Conservation (phyloP, 1,140 invertebrate genomes). For the Lysiphlebus fabarum region DNA sequence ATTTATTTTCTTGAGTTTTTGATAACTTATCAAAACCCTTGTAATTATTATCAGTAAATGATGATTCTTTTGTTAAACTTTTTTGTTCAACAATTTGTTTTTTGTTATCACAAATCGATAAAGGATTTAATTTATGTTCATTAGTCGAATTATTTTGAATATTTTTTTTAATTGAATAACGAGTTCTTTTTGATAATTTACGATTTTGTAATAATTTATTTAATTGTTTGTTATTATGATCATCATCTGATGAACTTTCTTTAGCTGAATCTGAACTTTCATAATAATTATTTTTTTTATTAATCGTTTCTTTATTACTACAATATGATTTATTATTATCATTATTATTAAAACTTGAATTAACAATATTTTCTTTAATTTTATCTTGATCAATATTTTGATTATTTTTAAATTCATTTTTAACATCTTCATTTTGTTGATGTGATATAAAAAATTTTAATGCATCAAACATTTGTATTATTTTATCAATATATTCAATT, state of each 20-base stretch:
- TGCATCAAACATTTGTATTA: constrained; percentile 35
- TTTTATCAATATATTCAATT: constrained; percentile 34
- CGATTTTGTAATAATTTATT: not conserved
- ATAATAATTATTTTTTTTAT: constrained; percentile 13
- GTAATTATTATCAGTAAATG: no score
- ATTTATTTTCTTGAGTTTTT: not conserved
- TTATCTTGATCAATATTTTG: no score
- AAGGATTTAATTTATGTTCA: no score
- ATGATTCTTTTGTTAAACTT: no score
- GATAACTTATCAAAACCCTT: no score
- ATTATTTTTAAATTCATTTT: not conserved
- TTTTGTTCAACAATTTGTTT: no score
- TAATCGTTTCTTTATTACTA: not conserved
- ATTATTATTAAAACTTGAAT: constrained; percentile 9
- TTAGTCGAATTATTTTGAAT: no score
- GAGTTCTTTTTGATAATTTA: no score
- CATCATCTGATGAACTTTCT: constrained; percentile 7
- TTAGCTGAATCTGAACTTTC: constrained; percentile 15
- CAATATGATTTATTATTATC: constrained; percentile 19
- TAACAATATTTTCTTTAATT: no score
- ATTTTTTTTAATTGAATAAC: no score
- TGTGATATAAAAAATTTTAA: constrained; percentile 35
- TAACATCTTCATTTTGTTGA: constrained; percentile 2
- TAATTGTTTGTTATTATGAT: not conserved
- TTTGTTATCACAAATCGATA: no score